These are phyloP conservation scores for Pyrochroa serraticornis DNA, from an alignment of 2,888 invertebrate species.

Conservation along the genomic window DNA sequence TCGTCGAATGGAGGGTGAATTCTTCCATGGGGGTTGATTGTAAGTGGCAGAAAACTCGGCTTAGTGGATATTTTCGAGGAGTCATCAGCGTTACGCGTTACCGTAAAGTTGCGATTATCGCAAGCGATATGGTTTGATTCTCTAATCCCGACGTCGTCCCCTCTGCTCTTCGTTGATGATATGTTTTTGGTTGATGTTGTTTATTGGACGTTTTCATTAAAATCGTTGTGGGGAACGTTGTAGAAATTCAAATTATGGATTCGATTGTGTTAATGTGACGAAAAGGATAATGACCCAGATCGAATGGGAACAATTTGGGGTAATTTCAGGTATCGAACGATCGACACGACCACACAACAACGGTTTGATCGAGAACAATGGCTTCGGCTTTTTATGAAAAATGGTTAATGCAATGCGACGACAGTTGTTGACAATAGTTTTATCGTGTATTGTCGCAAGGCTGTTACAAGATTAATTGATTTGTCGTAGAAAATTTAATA, in stretches of 20 bases:
- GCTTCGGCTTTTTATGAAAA: constrained; percentile 32
- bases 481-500: constrained; percentile 25
- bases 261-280: constrained; percentile 21
- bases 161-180: constrained; percentile 10
- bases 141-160: constrained; percentile 20
- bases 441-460: constrained; percentile 33
- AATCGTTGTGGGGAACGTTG: not conserved
- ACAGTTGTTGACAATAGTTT: constrained; percentile 37
- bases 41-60: constrained; percentile 28
- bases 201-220: not conserved
- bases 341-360: constrained; percentile 32
- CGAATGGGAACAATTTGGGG: constrained; percentile 28
- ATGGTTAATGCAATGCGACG: constrained; percentile 33
- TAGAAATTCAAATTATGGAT: constrained; percentile 1
- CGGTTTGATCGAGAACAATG: constrained; percentile 30
- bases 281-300: constrained; percentile 27
- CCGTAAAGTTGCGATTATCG: constrained; percentile 54
- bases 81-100: constrained; percentile 51
- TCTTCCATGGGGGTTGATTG: constrained; percentile 2
- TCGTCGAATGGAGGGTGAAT: not conserved
- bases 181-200: constrained; percentile 6
- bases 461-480: constrained; percentile 34
- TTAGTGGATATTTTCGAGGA: constrained; percentile 23
- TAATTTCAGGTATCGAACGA: constrained; percentile 31
- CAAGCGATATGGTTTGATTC: constrained; percentile 40